These are phyloP conservation scores for Bos taurus DNA, from an alignment of 2,113 vertebrate genomes.

Conservation along the genomic window ARS-UCD2.0 NC_037335.1:52873001-52873500, in stretches of 20 bases:
- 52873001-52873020: accelerated
- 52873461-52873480: background rate
- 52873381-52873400: background rate
- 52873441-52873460: background rate
- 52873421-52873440: background rate
- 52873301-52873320: background rate
- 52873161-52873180: background rate
- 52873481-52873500: background rate
- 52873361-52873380: background rate
- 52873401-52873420: background rate
- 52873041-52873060: background rate
- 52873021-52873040: background rate
- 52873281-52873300: background rate
- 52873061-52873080: background rate
- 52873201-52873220: background rate
- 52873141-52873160: background rate
- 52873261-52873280: background rate
- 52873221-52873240: background rate
- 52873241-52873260: background rate
- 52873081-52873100: background rate
- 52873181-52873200: background rate
- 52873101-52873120: background rate
- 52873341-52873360: background rate
- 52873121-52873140: background rate
- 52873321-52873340: background rate